Evolutionary conservation across 2,113 vertebrate genomes (phyloP).

Genomic region (Ia io): DNA sequence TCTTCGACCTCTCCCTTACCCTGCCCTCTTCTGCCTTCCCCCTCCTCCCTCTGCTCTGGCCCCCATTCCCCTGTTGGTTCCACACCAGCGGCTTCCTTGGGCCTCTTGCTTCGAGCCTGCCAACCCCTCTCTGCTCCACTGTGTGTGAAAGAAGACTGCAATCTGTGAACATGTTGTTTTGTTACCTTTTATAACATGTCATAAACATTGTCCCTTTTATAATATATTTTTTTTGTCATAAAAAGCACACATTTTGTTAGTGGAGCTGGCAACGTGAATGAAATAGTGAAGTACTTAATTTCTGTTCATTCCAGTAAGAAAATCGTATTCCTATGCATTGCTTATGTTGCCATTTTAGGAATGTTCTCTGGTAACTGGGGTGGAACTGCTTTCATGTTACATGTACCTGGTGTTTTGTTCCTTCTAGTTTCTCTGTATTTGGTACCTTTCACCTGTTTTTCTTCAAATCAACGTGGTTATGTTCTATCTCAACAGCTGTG

Average conservation of each 20-base stretch:
- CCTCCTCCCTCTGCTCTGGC: background rate
- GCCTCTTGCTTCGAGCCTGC: no score
- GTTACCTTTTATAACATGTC: background rate
- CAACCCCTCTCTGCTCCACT: background rate
- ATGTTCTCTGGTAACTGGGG: background rate
- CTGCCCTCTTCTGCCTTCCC: fast-evolving
- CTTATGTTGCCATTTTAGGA: background rate
- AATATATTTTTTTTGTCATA: background rate
- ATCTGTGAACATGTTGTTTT: background rate
- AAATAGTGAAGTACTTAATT: background rate
- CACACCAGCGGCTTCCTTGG: background rate
- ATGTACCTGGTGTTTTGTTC: background rate
- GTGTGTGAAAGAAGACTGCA: background rate
- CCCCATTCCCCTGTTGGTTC: background rate
- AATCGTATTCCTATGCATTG: no score
- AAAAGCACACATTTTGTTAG: background rate
- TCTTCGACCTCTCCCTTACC: background rate
- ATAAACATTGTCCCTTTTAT: background rate
- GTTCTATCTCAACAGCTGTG: background rate
- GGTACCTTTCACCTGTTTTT: background rate
- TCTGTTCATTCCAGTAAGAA: background rate
- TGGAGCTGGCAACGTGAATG: background rate
- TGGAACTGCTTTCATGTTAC: background rate
- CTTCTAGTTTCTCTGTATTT: background rate
- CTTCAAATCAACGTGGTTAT: background rate